Base-by-base conservation (phyloP, 1,140 invertebrate genomes). In the Antheraea pernyi region DNA sequence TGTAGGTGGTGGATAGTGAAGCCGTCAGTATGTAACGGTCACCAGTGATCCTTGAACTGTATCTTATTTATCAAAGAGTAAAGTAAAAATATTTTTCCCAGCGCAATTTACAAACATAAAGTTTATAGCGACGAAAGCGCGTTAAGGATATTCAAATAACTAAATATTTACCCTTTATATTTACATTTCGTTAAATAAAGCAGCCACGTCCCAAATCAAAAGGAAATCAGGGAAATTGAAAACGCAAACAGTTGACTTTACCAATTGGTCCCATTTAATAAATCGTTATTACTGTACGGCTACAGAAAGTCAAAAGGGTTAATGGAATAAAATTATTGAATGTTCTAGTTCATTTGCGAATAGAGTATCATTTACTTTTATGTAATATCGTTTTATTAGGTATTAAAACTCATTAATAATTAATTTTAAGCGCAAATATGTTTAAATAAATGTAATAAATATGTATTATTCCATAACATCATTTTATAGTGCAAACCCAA, bases 101-200 rank as follows among this genome's bases (percentile, higher is more conserved):
- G 16, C 46, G 0, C 11, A 11, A 1, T n/a, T 53, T 2, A 53
- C 6, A 53, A 13, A 53, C 6, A 53, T n/a, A 53, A 53, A 53
- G 9, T 53, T 13, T 10, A 53, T 13, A 13, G 1, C 46, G 16
- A 16, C 46, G 5, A 53, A 16, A 53, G 0, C 2, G 16, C 9
- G 7, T 53, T 13, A 13, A 53, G 46, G 16, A 53, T 53, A 16
- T 53, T 16, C 46, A 53, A 53, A 53, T 53, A n/a, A 53, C 5
- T 53, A 53, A 42, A 53, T 53, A 53, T 53, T 53, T 53, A 53
- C 46, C 46, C 46, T 53, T 53, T 7, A 53, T 53, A 53, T 53
- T 53, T 53, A 53, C 46, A 16, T 5, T 53, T 53, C 46, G 46
- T 53, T 53, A 53, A 53, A 53, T 53, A 13, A 53, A 53, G 11